phyloP scores from a whole-genome alignment of 2,797 vertebrate genomes.

The Chrosomus eos region DNA sequence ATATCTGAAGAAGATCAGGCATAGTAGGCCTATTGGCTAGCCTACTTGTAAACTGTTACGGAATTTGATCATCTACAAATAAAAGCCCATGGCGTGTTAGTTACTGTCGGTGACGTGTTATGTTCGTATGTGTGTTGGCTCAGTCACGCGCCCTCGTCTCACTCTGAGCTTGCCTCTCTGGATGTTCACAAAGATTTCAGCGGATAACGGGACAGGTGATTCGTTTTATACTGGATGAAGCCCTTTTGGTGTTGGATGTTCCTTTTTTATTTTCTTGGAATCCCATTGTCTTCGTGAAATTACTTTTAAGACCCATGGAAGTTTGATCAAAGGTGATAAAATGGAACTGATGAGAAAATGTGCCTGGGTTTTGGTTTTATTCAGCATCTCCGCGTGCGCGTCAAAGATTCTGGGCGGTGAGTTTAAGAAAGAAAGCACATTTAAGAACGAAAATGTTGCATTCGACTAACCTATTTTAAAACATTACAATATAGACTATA shows the following conservation, averaged over 20 bases:
- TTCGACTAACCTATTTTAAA: background rate
- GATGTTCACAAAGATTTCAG: conserved; percentile 2
- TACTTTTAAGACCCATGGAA: conserved; percentile 6
- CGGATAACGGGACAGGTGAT: conserved; percentile 1
- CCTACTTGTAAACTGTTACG: background rate
- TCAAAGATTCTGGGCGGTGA: conserved; percentile 62
- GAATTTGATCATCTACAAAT: conserved; percentile 3
- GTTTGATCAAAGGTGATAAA: conserved; percentile 37
- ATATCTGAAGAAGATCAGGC: background rate
- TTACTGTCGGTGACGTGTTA: conserved; percentile 29
- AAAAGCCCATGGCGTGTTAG: background rate
- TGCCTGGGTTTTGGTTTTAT: conserved; percentile 49
- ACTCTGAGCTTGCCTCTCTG: background rate
- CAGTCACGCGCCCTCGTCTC: conserved; percentile 10
- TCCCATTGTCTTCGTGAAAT: background rate
- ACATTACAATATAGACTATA: background rate
- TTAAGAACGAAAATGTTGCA: background rate
- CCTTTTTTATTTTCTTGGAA: background rate
- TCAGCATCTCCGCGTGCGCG: conserved; percentile 53
- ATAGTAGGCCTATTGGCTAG: background rate
- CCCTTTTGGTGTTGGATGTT: background rate
- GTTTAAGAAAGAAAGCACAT: too few relatives aligned
- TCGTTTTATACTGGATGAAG: background rate
- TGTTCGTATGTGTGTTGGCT: background rate
- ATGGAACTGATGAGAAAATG: conserved; percentile 60